Conservation (phyloP, 2,113 vertebrate species). For the human (Homo sapiens) region GRCh38 chr18:9218001-9218500, state of each 20-base stretch:
- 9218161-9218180: conserved; percentile 39
- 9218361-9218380: conserved; percentile 47
- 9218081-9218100: neutral
- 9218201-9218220: conserved; percentile 40
- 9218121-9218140: conserved; percentile 1
- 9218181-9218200: conserved; percentile 28
- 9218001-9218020: neutral
- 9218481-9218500: neutral
- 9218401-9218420: neutral
- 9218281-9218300: conserved; percentile 34
- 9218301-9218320: conserved; percentile 51
- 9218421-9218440: neutral
- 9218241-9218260: conserved; percentile 30
- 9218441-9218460: neutral
- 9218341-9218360: conserved; percentile 4
- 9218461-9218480: conserved; percentile 11
- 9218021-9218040: neutral
- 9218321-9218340: conserved; percentile 42
- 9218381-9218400: neutral
- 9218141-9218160: conserved; percentile 32
- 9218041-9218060: neutral
- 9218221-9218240: conserved; percentile 50
- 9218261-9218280: conserved; percentile 16
- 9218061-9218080: neutral
- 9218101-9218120: neutral